A percentile compares a stretch with the other conserved stretches of the same genome.
Conservation (phyloP, 2,888 invertebrate genomes). For the Deilephila porcellus region DNA sequence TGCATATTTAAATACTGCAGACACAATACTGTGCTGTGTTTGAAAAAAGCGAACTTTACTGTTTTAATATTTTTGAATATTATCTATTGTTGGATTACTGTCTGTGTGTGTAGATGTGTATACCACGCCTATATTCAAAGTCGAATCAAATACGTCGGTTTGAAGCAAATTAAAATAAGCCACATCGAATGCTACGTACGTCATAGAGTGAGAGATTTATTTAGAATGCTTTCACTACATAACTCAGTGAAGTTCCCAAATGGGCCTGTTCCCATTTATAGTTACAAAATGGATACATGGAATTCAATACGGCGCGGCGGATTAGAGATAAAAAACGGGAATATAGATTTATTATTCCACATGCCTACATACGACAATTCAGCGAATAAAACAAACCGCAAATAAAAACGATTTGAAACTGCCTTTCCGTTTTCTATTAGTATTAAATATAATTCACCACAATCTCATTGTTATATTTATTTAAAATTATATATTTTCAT, state of each 20-base stretch:
- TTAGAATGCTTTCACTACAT: slow-evolving; percentile 4
- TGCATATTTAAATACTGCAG: neutral
- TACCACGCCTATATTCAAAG: neutral
- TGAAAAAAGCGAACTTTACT: neutral
- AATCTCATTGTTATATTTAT: too few relatives aligned
- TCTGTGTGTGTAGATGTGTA: too few relatives aligned
- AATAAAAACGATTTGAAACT: neutral
- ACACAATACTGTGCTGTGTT: neutral
- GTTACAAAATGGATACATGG: slow-evolving; percentile 4
- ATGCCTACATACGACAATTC: neutral
- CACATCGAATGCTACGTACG: neutral
- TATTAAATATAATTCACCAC: neutral
- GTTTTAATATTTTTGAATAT: neutral
- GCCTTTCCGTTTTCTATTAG: neutral
- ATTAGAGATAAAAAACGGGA: neutral
- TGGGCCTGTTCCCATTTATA: slow-evolving; percentile 14
- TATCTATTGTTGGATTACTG: too few relatives aligned
- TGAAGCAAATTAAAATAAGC: neutral
- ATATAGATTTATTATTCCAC: neutral
- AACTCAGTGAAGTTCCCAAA: neutral
- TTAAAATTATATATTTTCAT: neutral
- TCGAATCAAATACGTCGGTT: neutral
- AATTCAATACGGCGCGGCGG: slow-evolving; percentile 16
- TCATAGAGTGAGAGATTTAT: slow-evolving; percentile 8
- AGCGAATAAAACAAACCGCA: neutral